phyloP scores from a whole-genome alignment of 1,140 invertebrate species.

The Procambarus clarkii region DNA sequence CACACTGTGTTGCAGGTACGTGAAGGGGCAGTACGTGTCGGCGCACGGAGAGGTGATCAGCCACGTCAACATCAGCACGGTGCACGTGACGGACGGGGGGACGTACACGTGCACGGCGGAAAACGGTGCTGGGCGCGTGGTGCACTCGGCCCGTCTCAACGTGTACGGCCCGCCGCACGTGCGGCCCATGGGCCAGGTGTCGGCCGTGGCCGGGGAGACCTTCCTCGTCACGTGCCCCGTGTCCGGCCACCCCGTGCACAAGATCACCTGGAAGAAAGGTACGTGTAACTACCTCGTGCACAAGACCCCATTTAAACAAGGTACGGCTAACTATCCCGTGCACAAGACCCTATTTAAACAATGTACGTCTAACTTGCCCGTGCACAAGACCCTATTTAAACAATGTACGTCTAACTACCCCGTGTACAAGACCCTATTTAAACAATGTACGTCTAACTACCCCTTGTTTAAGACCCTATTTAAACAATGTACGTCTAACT shows the following conservation, averaged over 20 bases:
- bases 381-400: too few species aligned
- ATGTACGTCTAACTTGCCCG: too few species aligned
- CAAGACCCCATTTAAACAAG: too few species aligned
- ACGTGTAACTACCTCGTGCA: conserved; percentile 14
- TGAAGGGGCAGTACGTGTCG: conserved; percentile 74
- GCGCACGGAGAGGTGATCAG: conserved; percentile 60
- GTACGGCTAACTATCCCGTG: too few species aligned
- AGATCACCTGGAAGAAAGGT: conserved; percentile 79
- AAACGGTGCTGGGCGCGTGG: conserved; percentile 75
- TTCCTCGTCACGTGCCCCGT: conserved; percentile 77
- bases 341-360: too few species aligned
- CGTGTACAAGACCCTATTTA: too few species aligned
- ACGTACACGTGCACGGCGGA: conserved; percentile 76
- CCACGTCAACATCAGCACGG: conserved; percentile 73
- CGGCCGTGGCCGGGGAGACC: conserved; percentile 76
- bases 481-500: conserved; percentile 76
- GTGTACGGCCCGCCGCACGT: conserved; percentile 84
- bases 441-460: conserved; percentile 74
- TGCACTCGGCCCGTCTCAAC: conserved; percentile 85
- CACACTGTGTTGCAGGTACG: conserved; percentile 75
- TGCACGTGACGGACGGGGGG: conserved; percentile 76
- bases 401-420: too few species aligned
- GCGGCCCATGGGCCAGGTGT: conserved; percentile 77
- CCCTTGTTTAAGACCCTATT: conserved; percentile 77
- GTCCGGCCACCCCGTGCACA: conserved; percentile 77